Evolutionary conservation across 2,888 invertebrate species (phyloP).

Genomic region (Hoplodrina ambigua): DNA sequence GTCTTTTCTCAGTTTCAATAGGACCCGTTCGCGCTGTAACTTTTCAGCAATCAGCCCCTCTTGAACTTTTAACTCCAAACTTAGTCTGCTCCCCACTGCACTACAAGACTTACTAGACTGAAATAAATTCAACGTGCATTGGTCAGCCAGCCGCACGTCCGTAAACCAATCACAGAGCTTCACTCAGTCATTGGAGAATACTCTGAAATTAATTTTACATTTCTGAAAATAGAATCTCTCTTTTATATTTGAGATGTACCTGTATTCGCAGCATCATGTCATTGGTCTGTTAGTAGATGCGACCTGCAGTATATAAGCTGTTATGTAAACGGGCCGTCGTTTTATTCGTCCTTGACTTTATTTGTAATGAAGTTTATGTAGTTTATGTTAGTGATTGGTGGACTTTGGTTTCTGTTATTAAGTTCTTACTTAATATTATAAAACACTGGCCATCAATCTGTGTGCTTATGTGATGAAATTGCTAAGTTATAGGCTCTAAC

Average conservation of each 20-base stretch:
- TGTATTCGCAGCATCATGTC: background rate
- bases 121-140: constrained; percentile 11
- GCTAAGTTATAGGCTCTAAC: too few relatives aligned
- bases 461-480: too few relatives aligned
- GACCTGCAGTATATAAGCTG: too few relatives aligned
- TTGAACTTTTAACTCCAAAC: constrained; percentile 25
- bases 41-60: constrained; percentile 15
- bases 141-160: constrained; percentile 5
- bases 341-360: background rate
- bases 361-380: too few relatives aligned
- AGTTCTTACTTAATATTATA: too few relatives aligned
- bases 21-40: background rate
- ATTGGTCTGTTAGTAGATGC: constrained; percentile 5
- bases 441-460: too few relatives aligned
- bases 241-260: too few relatives aligned
- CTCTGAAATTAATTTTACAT: background rate
- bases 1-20: background rate
- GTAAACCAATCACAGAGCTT: constrained; percentile 20
- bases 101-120: background rate
- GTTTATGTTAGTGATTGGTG: too few relatives aligned
- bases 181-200: constrained; percentile 24
- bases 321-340: background rate
- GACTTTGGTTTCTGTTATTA: too few relatives aligned
- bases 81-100: constrained; percentile 15
- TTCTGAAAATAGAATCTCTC: background rate